phyloP scores from a whole-genome alignment of 1,140 invertebrate species.

The Anastatus disparis region DNA sequence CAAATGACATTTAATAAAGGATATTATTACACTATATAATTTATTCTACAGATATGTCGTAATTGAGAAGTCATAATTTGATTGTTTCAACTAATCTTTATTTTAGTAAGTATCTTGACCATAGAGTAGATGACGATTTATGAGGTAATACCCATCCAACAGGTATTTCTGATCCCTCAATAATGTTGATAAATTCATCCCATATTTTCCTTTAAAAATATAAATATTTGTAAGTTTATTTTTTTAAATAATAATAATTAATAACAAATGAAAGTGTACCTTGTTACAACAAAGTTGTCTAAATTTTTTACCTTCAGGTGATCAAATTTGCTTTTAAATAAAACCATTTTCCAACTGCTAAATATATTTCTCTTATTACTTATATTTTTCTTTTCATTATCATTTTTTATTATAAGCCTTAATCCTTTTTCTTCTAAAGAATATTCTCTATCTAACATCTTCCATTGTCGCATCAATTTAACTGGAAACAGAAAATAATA shows the following conservation, averaged over 20 bases:
- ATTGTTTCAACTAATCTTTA: slow-evolving; percentile 29
- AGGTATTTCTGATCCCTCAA: slow-evolving; percentile 65
- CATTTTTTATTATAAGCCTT: slow-evolving; percentile 61
- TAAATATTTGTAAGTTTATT: slow-evolving; percentile 1
- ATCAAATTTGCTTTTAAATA: slow-evolving; percentile 53
- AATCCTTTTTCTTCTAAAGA: slow-evolving; percentile 61
- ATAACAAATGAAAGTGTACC: neutral
- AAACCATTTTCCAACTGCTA: slow-evolving; percentile 56
- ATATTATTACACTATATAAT: neutral
- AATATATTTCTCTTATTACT: slow-evolving; percentile 56
- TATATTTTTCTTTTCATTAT: slow-evolving; percentile 57
- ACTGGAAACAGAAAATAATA: slow-evolving; percentile 46
- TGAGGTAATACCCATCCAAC: slow-evolving; percentile 69
- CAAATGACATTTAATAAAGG: slow-evolving; percentile 9
- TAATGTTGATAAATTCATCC: slow-evolving; percentile 66
- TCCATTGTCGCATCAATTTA: slow-evolving; percentile 59
- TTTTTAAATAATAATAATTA: neutral
- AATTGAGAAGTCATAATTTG: slow-evolving; percentile 35
- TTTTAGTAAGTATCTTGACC: slow-evolving; percentile 55
- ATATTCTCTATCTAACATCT: slow-evolving; percentile 57
- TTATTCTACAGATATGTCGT: neutral
- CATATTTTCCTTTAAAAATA: slow-evolving; percentile 65
- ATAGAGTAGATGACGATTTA: slow-evolving; percentile 56
- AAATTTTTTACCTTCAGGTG: slow-evolving; percentile 58
- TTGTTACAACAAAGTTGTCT: slow-evolving; percentile 52